Percentiles rank a stretch among this genome's conserved stretches.
These are phyloP conservation scores for Anisognathus igniventris DNA, from an alignment of 2,797 vertebrate genomes.

Conservation along the genomic window DNA sequence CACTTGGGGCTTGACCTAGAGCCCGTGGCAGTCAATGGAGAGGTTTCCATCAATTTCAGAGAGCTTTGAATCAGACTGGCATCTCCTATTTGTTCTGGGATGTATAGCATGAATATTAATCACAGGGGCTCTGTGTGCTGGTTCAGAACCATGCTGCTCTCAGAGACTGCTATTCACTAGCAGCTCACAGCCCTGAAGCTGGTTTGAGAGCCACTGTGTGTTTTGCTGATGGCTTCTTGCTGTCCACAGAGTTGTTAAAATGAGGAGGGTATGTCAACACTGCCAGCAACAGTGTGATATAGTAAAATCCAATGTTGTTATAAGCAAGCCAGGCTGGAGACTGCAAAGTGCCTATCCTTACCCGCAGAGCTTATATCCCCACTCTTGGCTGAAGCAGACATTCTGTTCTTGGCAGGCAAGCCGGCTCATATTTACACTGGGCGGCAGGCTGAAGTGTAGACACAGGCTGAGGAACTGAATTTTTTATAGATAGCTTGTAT, in stretches of 20 bases:
- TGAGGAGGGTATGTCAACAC: neutral
- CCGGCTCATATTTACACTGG: neutral
- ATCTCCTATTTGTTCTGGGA: constrained; percentile 32
- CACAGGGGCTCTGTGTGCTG: neutral
- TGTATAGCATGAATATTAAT: constrained; percentile 52
- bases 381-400: neutral
- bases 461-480: neutral
- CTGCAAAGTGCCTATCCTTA: neutral
- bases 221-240: constrained; percentile 29
- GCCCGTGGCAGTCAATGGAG: neutral
- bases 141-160: neutral
- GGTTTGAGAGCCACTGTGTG: neutral
- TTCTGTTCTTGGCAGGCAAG: neutral
- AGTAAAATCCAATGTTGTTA: neutral
- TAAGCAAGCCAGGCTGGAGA: neutral
- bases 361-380: neutral
- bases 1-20: constrained; percentile 10
- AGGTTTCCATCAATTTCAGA: constrained; percentile 32
- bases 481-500: neutral
- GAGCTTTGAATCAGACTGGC: constrained; percentile 11
- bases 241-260: neutral
- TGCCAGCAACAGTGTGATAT: neutral
- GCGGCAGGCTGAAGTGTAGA: neutral
- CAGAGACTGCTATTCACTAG: constrained; percentile 26
- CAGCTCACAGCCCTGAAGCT: neutral